phyloP scores from a whole-genome alignment of 2,113 vertebrate species.

The Tautogolabrus adspersus region DNA sequence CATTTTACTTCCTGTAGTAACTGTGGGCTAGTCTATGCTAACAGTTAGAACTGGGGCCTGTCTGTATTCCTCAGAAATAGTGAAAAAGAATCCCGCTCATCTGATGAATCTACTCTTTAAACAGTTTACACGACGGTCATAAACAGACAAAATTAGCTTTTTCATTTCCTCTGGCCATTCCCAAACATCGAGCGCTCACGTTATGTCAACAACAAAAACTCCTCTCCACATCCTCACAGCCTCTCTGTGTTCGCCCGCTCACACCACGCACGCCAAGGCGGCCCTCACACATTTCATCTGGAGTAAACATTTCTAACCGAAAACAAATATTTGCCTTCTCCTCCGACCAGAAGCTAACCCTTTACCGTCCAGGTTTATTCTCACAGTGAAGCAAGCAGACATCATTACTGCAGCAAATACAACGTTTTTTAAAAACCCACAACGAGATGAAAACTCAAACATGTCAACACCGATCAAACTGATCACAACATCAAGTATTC shows the following conservation, averaged over 20 bases:
- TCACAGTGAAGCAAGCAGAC: slow-evolving; percentile 4
- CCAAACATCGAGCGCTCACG: slow-evolving; percentile 31
- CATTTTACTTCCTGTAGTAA: neutral
- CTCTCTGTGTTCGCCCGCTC: slow-evolving; percentile 37
- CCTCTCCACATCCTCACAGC: slow-evolving; percentile 28
- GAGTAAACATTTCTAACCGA: slow-evolving; percentile 60
- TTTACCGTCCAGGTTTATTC: neutral
- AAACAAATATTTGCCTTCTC: slow-evolving; percentile 57
- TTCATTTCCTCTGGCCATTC: slow-evolving; percentile 42
- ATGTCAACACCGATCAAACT: too few relatives aligned
- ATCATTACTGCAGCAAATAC: neutral
- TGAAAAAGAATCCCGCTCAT: neutral
- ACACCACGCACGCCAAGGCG: slow-evolving; percentile 30
- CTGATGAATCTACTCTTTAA: slow-evolving; percentile 25
- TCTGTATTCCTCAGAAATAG: slow-evolving; percentile 4
- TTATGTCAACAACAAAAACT: slow-evolving; percentile 30
- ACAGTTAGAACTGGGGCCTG: neutral
- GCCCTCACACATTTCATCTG: slow-evolving; percentile 41
- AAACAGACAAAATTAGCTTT: slow-evolving; percentile 46
- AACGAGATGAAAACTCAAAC: too few relatives aligned
- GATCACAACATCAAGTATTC: too few relatives aligned
- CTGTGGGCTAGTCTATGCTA: neutral
- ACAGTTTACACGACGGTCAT: slow-evolving; percentile 42
- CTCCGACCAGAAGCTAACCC: slow-evolving; percentile 9
- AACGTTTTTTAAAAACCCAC: neutral